Evolutionary conservation across 2,888 invertebrate genomes (phyloP).

Genomic region (Hesperia comma): DNA sequence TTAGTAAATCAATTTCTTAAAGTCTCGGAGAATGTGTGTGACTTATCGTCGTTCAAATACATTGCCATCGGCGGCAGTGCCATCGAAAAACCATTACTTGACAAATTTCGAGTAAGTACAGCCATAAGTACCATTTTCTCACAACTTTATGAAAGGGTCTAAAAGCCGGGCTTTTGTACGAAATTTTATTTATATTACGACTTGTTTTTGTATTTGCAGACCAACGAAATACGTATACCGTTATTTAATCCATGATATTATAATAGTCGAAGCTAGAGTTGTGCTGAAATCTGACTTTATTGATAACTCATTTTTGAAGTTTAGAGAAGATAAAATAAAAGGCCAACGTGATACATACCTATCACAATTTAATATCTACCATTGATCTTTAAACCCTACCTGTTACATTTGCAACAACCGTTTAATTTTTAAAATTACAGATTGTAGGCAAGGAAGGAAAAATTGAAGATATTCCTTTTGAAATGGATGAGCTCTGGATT

Average conservation of each 20-base stretch:
- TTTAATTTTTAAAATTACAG: slow-evolving; percentile 43
- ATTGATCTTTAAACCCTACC: neutral
- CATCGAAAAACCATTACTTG: slow-evolving; percentile 56
- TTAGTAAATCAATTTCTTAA: slow-evolving; percentile 59
- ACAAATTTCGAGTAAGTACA: slow-evolving; percentile 60
- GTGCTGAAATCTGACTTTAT: no score
- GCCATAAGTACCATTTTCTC: slow-evolving; percentile 21
- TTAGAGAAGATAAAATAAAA: no score
- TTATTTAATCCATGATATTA: slow-evolving; percentile 50
- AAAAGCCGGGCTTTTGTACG: slow-evolving; percentile 4
- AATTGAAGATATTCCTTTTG: slow-evolving; percentile 44
- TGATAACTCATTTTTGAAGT: no score
- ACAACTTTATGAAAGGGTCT: slow-evolving; percentile 24
- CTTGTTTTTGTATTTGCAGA: slow-evolving; percentile 46
- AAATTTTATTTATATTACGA: slow-evolving; percentile 1
- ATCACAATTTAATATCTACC: neutral
- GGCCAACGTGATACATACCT: no score
- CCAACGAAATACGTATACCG: slow-evolving; percentile 49
- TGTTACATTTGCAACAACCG: slow-evolving; percentile 9
- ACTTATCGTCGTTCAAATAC: slow-evolving; percentile 62
- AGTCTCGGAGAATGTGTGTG: slow-evolving; percentile 58
- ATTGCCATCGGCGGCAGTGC: slow-evolving; percentile 60
- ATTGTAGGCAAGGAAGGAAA: slow-evolving; percentile 51
- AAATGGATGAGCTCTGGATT: slow-evolving; percentile 57
- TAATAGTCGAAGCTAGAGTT: no score